Evolutionary conservation across 2,888 invertebrate genomes (phyloP), one percentile per base, ranked within the genome.

Genomic region (Hedya salicella): DNA sequence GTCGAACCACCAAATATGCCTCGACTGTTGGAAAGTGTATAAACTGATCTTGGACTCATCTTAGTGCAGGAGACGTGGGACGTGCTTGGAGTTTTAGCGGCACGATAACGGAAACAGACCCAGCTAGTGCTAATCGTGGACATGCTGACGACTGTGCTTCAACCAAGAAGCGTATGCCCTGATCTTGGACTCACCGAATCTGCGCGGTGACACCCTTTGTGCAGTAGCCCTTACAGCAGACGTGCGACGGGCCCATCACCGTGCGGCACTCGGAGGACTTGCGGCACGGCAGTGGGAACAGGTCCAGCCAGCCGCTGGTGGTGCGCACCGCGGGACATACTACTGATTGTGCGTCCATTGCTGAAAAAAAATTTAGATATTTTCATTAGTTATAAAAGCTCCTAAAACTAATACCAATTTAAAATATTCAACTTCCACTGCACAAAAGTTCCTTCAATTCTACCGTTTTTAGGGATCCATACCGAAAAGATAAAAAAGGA

Each of bases 191-290:
- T 54, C 21, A 65, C 65, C 65, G 65, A 25, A 66, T 60, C 32
- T 66, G 46, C n/a, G 60, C 54, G 3, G 59, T 80, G 53, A 90
- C 76, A 42, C 93, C 93, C 70, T 92, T 91, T 6, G 93, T 90
- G 76, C 94, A 94, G 71, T 88, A 84, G 21, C 92, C 89, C 57
- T 92, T 91, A 78, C 94, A 95, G 81, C 94, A 95, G 9, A 94
- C 85, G 70, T 93, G 89, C 70, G 87, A 86, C 49, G 87, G 81
- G 56, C 93, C 93, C 85, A 94, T 93, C 30, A 94, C 85, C 1
- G 71, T 69, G 53, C 80, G 76, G 75, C 94, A 95, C 73, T 94
- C 94, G 6, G 86, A 82, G 73, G 89, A 84, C 70, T 89, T 88
- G 67, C 81, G 85, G 80, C 94, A 95, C 0, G 93, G 94, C 62